These are phyloP conservation scores for Coelopa frigida DNA, from an alignment of 1,140 invertebrate species.

Conservation along the genomic window DNA sequence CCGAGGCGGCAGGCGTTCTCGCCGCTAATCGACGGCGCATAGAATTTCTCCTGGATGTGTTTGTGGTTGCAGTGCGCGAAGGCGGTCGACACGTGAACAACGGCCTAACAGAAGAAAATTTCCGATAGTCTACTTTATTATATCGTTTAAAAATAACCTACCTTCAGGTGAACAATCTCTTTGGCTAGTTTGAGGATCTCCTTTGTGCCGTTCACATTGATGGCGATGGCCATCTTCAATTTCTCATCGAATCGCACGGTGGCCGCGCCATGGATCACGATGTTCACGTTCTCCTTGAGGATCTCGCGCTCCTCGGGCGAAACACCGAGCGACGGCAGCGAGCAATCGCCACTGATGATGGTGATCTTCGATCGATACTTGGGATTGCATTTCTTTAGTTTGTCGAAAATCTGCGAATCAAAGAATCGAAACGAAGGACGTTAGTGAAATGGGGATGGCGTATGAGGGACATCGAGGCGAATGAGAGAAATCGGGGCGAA, in stretches of 20 bases:
- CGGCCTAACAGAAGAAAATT: constrained; percentile 43
- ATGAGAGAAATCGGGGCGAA: constrained; percentile 4
- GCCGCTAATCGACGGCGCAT: constrained; percentile 61
- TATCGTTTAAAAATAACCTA: constrained; percentile 18
- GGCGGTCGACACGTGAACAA: constrained; percentile 70
- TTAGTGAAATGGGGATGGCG: not conserved
- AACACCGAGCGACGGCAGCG: constrained; percentile 60
- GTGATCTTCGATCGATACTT: constrained; percentile 55
- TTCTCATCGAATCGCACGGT: constrained; percentile 83
- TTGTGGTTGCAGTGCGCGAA: constrained; percentile 61
- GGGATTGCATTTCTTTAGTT: constrained; percentile 50
- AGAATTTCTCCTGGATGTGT: constrained; percentile 64
- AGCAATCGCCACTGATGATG: constrained; percentile 53
- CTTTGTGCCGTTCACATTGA: constrained; percentile 57
- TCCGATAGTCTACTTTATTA: not conserved
- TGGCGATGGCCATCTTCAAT: constrained; percentile 55
- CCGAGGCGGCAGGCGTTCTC: constrained; percentile 57
- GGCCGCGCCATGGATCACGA: constrained; percentile 85
- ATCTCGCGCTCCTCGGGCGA: constrained; percentile 50
- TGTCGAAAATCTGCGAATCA: constrained; percentile 48
- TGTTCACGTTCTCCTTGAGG: constrained; percentile 48
- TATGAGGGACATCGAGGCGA: not conserved
- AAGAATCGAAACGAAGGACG: not conserved
- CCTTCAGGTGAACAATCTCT: constrained; percentile 51
- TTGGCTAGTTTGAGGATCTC: constrained; percentile 56